Evolutionary conservation across 2,888 invertebrate species (phyloP).

Genomic region (Lasioglossum villosulum): DNA sequence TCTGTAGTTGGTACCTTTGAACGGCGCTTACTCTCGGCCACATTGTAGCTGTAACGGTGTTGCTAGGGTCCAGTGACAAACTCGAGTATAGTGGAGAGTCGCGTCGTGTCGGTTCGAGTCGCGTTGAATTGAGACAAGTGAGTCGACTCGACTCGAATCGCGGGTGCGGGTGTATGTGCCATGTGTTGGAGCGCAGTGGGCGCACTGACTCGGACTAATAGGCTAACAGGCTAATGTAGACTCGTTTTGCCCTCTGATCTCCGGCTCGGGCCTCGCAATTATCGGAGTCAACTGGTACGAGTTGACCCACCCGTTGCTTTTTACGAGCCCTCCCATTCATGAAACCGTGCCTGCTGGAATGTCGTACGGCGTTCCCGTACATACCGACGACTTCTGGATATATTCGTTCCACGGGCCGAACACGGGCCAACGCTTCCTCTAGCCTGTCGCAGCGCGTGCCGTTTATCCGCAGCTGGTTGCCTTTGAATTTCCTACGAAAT

Average conservation of each 20-base stretch:
- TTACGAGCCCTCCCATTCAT: slow-evolving; percentile 71
- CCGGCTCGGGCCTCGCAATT: slow-evolving; percentile 75
- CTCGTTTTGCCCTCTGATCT: slow-evolving; percentile 81
- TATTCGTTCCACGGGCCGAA: slow-evolving; percentile 23
- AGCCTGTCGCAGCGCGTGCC: not conserved
- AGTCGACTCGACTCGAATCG: slow-evolving; percentile 39
- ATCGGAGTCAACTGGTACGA: slow-evolving; percentile 82
- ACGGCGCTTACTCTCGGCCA: too few species aligned
- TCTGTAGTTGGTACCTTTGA: too few species aligned
- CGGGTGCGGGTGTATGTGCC: slow-evolving; percentile 54
- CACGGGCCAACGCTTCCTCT: not conserved
- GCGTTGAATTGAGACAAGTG: slow-evolving; percentile 19
- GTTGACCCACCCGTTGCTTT: slow-evolving; percentile 78
- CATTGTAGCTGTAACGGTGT: too few species aligned
- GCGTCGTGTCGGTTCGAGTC: not conserved
- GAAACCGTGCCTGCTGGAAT: slow-evolving; percentile 69
- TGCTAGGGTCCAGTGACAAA: too few species aligned
- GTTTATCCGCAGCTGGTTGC: slow-evolving; percentile 12
- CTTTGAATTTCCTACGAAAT: slow-evolving; percentile 15
- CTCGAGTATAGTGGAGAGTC: not conserved
- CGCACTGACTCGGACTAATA: slow-evolving; percentile 79
- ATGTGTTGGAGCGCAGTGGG: slow-evolving; percentile 69
- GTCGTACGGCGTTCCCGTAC: slow-evolving; percentile 15
- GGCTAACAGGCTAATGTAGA: slow-evolving; percentile 81
- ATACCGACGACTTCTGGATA: slow-evolving; percentile 39